Evolutionary conservation across 2,888 invertebrate genomes (phyloP).

Genomic region (Periphyllus acericola): DNA sequence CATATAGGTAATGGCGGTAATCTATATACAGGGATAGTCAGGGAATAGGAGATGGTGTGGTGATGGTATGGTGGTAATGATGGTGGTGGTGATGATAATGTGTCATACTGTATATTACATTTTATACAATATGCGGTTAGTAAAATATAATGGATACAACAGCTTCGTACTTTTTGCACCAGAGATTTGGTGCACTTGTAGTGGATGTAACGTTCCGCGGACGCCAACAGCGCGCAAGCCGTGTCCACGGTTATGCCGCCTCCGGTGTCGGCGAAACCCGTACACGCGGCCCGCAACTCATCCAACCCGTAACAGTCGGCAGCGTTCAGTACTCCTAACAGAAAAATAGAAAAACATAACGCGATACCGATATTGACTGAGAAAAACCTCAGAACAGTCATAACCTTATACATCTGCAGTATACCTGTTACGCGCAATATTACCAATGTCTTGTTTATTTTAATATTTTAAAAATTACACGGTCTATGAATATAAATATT

Average conservation of each 20-base stretch:
- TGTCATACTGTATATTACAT: not conserved
- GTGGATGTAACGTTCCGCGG: slow-evolving; percentile 93
- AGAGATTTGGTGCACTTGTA: slow-evolving; percentile 94
- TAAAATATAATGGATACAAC: slow-evolving; percentile 50
- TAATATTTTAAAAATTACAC: too few relatives aligned
- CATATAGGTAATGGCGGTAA: too few relatives aligned
- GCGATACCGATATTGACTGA: not conserved
- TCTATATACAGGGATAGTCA: not conserved
- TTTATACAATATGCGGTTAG: not conserved
- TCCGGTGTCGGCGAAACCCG: slow-evolving; percentile 92
- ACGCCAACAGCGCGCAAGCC: slow-evolving; percentile 89
- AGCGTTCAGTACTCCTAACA: slow-evolving; percentile 91
- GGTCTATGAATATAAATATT: too few relatives aligned
- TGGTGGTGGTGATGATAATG: not conserved
- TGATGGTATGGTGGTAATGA: not conserved
- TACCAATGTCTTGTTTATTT: too few relatives aligned
- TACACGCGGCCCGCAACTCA: slow-evolving; percentile 86
- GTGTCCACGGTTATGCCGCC: slow-evolving; percentile 95
- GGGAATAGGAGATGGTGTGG: not conserved
- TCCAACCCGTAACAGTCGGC: slow-evolving; percentile 94
- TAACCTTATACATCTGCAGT: too few relatives aligned
- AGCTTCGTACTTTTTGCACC: slow-evolving; percentile 81
- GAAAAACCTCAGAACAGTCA: not conserved
- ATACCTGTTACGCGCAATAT: too few relatives aligned
- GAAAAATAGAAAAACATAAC: not conserved